Conservation (phyloP, 92 coral and sea anemone species). For the Heteractis magnifica region DNA sequence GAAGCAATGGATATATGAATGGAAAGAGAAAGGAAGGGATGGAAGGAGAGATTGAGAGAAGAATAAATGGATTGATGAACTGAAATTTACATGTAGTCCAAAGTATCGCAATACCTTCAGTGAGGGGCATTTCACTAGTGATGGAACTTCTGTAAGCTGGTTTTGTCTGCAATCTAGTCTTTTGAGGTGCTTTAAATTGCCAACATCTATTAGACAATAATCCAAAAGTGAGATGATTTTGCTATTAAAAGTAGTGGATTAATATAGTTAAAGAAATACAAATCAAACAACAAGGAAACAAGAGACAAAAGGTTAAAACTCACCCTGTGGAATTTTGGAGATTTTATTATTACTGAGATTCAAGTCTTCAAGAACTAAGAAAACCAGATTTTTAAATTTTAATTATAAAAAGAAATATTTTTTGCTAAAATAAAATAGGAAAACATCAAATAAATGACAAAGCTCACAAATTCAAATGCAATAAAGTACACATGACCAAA, state of each 20-base stretch:
- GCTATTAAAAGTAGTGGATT: neutral
- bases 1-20: neutral
- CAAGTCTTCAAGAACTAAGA: constrained; percentile 74
- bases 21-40: neutral
- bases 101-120: constrained; percentile 64
- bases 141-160: constrained; percentile 69
- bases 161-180: constrained; percentile 92
- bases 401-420: neutral
- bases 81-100: neutral
- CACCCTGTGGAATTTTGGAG: constrained; percentile 69
- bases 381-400: neutral
- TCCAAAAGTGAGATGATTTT: neutral
- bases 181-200: constrained; percentile 61
- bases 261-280: no score
- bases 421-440: no score
- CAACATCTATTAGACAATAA: constrained; percentile 50
- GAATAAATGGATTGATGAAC: no score
- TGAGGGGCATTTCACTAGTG: constrained; percentile 60
- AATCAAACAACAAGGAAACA: neutral
- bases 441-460: no score
- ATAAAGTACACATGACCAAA: no score
- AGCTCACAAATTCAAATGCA: no score
- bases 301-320: neutral
- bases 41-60: neutral
- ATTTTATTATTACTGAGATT: constrained; percentile 80